Evolutionary conservation across 1,140 invertebrate genomes (phyloP).

Genomic region (Penaeus vannamei): DNA sequence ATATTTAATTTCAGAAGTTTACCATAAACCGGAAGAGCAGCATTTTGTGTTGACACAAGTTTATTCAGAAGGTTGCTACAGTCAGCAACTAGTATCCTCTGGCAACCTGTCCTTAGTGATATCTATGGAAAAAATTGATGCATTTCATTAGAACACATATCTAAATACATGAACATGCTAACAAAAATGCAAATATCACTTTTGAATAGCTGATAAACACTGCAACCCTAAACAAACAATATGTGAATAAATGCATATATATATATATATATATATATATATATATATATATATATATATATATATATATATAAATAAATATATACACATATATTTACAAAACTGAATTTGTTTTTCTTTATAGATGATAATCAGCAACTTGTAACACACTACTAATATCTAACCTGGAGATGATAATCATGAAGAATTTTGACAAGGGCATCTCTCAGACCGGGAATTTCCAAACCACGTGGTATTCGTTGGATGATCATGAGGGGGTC

Average conservation of each 20-base stretch:
- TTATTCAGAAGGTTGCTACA: conserved; percentile 45
- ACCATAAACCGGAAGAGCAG: conserved; percentile 49
- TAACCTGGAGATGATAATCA: conserved; percentile 57
- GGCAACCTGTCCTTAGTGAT: conserved; percentile 50
- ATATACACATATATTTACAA: no score
- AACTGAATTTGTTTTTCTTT: neutral
- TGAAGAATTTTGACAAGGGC: conserved; percentile 64
- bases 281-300: no score
- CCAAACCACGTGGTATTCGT: conserved; percentile 68
- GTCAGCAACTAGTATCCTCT: conserved; percentile 46
- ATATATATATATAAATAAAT: no score
- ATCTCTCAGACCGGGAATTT: conserved; percentile 63
- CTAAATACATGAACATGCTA: neutral
- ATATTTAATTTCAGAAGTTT: neutral
- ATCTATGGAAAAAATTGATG: conserved; percentile 29
- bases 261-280: neutral
- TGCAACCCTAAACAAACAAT: neutral
- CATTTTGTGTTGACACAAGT: conserved; percentile 37
- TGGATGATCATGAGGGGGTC: conserved; percentile 70
- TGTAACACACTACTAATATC: neutral
- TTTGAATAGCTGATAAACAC: neutral
- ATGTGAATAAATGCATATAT: neutral
- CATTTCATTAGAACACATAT: neutral
- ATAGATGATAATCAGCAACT: neutral
- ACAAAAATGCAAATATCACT: neutral